Evolutionary conservation across 1,140 invertebrate genomes (phyloP).

Genomic region (Zaprionus lachaisei): DNA sequence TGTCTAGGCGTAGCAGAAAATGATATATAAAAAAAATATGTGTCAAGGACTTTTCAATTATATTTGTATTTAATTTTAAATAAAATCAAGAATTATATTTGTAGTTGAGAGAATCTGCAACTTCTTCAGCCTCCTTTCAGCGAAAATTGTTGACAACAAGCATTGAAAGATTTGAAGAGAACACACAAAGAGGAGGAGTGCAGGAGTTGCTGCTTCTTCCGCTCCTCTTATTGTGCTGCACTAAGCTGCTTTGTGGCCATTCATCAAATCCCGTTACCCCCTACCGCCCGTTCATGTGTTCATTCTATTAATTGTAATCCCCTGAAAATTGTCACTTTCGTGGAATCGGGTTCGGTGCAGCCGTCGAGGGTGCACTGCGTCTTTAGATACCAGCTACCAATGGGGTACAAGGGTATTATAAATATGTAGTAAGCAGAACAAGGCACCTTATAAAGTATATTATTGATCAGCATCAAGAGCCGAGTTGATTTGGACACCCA

Average conservation of each 20-base stretch:
- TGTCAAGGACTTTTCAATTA: not conserved
- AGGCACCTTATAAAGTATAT: no score
- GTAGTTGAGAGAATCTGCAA: not conserved
- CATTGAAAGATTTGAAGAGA: slow-evolving; percentile 17
- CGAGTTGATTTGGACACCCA: no score
- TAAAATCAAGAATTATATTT: not conserved
- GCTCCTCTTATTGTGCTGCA: slow-evolving; percentile 8
- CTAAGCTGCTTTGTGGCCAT: slow-evolving; percentile 52
- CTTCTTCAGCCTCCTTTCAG: not conserved
- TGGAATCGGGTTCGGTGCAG: slow-evolving; percentile 33
- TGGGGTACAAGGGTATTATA: no score
- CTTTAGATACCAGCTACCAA: not conserved
- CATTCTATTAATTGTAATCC: slow-evolving; percentile 55
- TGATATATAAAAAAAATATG: not conserved
- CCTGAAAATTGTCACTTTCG: slow-evolving; percentile 50
- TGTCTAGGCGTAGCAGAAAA: slow-evolving; percentile 19
- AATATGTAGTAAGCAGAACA: no score
- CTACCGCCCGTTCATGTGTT: slow-evolving; percentile 19
- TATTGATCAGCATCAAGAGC: no score
- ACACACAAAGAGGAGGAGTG: not conserved
- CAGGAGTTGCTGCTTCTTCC: not conserved
- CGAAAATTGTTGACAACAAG: slow-evolving; percentile 12
- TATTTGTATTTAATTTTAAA: slow-evolving; percentile 13
- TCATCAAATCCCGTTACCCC: slow-evolving; percentile 27
- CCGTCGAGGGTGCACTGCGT: not conserved